Evolutionary conservation across 1,140 invertebrate genomes (phyloP), one percentile per base, ranked within the genome.

Genomic region (Pachyrhynchus sulphureomaculatus): DNA sequence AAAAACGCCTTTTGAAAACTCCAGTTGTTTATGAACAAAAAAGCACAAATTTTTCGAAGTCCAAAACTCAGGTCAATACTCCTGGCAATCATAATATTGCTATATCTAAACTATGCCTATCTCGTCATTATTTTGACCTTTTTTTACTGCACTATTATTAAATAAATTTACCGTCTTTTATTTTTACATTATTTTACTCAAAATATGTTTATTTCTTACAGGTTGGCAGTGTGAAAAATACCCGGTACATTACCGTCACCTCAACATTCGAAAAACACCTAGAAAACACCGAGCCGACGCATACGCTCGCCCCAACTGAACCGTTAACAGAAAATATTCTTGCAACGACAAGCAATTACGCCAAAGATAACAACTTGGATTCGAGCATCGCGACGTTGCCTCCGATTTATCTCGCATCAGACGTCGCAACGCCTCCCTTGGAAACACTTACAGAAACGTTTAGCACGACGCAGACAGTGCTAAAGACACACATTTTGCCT

Each of bases 401-500:
- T 10, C 84, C 91, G 0, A 85, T 94, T 64, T 85, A 86, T 33
- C 77, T 93, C 9, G 85, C 87, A 5, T 83, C 84, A 9, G 86
- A 87, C 57, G 82, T 85, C 64, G 88, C 88, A 66, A 93, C 89
- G 0, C 90, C 89, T 17, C 88, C 90, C 0, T 74, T 95, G 48
- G 89, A 93, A 79, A 95, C 91, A 0, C 78, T 92, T n/a, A 93
- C 90, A 0, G 91, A 95, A 77, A 92, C 90, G 0, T 94, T 93
- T 78, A 93, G 91, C 57, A 93, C 92, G 4, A 93, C 91, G 0
- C 89, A 93, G 75, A 84, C 87, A 0, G 85, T 94, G 77, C 75
- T 93, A 1, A 93, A 93, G 72, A 94, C 92, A 0, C 90, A 93
- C 67, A 84, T 95, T 51, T 76, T 95, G 41, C 92, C 92, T 1